A percentile compares a stretch with the other conserved stretches of the same genome.
These are phyloP conservation scores for Phthorimaea operculella DNA, from an alignment of 1,140 invertebrate genomes.

Conservation along the genomic window DNA sequence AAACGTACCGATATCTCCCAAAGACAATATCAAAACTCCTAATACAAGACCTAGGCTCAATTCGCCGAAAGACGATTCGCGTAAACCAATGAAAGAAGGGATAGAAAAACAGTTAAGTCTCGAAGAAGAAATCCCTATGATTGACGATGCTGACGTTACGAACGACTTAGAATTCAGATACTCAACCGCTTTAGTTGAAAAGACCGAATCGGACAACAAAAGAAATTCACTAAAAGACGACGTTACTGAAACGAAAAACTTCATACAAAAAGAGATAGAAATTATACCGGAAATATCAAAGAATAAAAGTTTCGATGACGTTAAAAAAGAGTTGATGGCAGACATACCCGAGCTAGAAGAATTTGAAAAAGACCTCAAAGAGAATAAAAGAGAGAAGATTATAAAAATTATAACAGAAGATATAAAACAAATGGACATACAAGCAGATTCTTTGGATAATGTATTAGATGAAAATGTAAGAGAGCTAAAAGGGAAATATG, in stretches of 20 bases:
- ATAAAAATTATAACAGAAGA: conserved; percentile 50
- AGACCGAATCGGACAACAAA: conserved; percentile 24
- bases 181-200: conserved; percentile 46
- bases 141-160: conserved; percentile 57
- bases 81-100: conserved; percentile 21
- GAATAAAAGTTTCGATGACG: conserved; percentile 62
- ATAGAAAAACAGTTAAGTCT: conserved; percentile 64
- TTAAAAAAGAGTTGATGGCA: conserved; percentile 63
- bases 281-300: conserved; percentile 25
- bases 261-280: conserved; percentile 2
- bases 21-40: not conserved
- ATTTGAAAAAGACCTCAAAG: conserved; percentile 57
- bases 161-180: conserved; percentile 65
- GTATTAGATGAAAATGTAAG: conserved; percentile 52
- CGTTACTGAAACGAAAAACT: not conserved
- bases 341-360: conserved; percentile 65
- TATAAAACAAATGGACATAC: conserved; percentile 44
- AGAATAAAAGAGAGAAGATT: conserved; percentile 52
- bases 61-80: not conserved
- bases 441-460: conserved; percentile 54
- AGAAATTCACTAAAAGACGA: conserved; percentile 12
- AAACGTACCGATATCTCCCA: not conserved
- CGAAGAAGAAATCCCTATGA: conserved; percentile 68
- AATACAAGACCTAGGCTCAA: not conserved
- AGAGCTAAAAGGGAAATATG: conserved; percentile 60